phyloP scores from a whole-genome alignment of 1,140 invertebrate genomes.

The Glomeris maerens region DNA sequence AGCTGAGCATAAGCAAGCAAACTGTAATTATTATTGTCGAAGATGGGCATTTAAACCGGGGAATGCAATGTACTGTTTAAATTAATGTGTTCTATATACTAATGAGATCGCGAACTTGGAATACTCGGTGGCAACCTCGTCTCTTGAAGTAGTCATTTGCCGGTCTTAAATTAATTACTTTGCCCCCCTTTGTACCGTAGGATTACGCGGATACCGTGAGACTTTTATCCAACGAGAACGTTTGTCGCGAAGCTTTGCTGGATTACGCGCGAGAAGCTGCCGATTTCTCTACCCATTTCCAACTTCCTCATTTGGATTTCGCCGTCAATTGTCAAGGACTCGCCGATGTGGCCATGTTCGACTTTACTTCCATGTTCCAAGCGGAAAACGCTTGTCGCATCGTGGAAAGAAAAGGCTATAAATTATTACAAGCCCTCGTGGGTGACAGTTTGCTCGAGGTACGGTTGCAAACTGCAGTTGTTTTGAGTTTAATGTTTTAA shows the following conservation, averaged over 20 bases:
- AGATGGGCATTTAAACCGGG: not conserved
- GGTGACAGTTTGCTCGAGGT: slow-evolving; percentile 91
- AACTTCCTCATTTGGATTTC: slow-evolving; percentile 80
- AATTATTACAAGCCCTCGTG: slow-evolving; percentile 72
- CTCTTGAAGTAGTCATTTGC: too few species aligned
- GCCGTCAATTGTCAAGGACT: slow-evolving; percentile 96
- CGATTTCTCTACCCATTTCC: slow-evolving; percentile 84
- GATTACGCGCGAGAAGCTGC: slow-evolving; percentile 92
- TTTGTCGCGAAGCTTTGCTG: slow-evolving; percentile 73
- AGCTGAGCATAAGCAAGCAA: too few species aligned
- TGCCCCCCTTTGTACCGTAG: slow-evolving; percentile 36
- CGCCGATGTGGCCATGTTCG: slow-evolving; percentile 98
- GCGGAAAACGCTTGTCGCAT: slow-evolving; percentile 84
- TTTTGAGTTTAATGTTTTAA: slow-evolving; percentile 14
- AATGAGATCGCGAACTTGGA: too few species aligned
- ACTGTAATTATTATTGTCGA: too few species aligned
- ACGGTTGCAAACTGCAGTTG: slow-evolving; percentile 12
- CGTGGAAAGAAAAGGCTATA: slow-evolving; percentile 58
- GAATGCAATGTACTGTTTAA: too few species aligned
- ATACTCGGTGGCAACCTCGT: too few species aligned
- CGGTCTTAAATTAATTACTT: too few species aligned
- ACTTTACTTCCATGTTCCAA: slow-evolving; percentile 97
- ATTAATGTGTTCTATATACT: too few species aligned
- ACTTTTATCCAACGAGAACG: slow-evolving; percentile 73
- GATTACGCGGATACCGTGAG: slow-evolving; percentile 80